These are phyloP conservation scores for Onthophagus taurus DNA, from an alignment of 1,140 invertebrate genomes.

Conservation along the genomic window DNA sequence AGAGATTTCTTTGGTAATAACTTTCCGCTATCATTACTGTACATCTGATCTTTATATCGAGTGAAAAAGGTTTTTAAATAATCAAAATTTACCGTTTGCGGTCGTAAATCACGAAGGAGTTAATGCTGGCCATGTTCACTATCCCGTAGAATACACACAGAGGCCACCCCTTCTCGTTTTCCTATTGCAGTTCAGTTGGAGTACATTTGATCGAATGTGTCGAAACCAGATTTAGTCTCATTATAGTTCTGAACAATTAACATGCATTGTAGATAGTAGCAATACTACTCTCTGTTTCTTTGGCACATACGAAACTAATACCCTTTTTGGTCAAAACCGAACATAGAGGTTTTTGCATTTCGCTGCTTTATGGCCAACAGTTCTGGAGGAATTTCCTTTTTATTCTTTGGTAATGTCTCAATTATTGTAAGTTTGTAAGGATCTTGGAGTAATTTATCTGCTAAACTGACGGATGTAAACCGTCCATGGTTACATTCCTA, in stretches of 20 bases:
- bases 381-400: conserved; percentile 31
- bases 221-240: conserved; percentile 14
- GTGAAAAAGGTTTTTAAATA: no score
- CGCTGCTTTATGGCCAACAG: conserved; percentile 18
- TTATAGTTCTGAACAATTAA: conserved; percentile 34
- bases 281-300: conserved; percentile 20
- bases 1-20: no score
- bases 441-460: conserved; percentile 28
- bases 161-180: conserved; percentile 7
- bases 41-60: no score
- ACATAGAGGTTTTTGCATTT: background rate
- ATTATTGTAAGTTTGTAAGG: conserved; percentile 31
- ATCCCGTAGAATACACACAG: conserved; percentile 18
- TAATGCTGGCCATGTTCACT: conserved; percentile 28
- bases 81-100: no score
- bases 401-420: conserved; percentile 30
- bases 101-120: conserved; percentile 20
- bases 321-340: background rate
- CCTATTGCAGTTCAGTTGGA: background rate
- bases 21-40: no score
- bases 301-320: conserved; percentile 24
- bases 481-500: conserved; percentile 32
- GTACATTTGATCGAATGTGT: conserved; percentile 8
- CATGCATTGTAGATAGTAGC: conserved; percentile 27
- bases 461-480: conserved; percentile 30